phyloP scores from a whole-genome alignment of 2,113 vertebrate genomes.

The Dendropsophus ebraccatus region DNA sequence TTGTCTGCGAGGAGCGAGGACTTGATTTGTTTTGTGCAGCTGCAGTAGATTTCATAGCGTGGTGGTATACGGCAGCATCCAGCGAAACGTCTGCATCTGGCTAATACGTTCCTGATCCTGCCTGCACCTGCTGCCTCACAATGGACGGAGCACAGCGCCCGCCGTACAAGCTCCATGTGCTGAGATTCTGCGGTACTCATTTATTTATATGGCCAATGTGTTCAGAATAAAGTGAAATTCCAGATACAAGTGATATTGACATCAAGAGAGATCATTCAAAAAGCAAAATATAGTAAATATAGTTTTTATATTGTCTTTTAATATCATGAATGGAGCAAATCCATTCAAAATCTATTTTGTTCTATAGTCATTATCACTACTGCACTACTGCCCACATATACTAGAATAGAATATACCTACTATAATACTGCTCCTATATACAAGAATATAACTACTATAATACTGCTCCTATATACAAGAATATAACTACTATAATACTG shows the following conservation, averaged over 20 bases:
- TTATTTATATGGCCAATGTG: no score
- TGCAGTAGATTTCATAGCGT: not conserved
- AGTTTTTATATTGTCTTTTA: no score
- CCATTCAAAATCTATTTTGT: no score
- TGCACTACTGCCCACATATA: no score
- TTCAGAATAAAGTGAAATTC: no score
- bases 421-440: no score
- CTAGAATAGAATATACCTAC: no score
- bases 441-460: not conserved
- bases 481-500: constrained; percentile 2
- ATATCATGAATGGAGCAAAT: no score
- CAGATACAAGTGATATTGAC: no score
- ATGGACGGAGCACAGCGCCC: not conserved
- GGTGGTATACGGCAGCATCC: not conserved
- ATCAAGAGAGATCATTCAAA: no score
- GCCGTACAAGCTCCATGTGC: not conserved
- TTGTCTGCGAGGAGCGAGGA: not conserved
- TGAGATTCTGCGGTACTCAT: not conserved
- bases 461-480: not conserved
- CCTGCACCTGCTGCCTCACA: not conserved
- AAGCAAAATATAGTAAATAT: no score
- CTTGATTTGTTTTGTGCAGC: constrained; percentile 5
- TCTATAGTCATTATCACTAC: no score
- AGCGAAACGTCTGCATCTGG: not conserved
- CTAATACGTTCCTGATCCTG: not conserved